A percentile compares a stretch with the other conserved stretches of the same genome.
Conservation (phyloP, 1,140 invertebrate genomes). For the Trichonephila clavata region DNA sequence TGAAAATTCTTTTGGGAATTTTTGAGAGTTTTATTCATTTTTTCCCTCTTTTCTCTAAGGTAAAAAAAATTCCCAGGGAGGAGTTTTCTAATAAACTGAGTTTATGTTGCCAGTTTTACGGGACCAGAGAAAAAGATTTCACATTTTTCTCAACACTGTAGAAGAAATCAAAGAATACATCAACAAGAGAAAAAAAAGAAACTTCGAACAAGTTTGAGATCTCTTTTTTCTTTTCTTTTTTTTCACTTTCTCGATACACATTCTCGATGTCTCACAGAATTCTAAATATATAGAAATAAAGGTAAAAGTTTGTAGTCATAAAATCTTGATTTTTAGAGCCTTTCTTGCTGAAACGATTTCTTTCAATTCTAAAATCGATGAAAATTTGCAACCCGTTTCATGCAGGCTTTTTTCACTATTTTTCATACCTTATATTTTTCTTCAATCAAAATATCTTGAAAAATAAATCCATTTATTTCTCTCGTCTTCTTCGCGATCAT, state of each 20-base stretch:
- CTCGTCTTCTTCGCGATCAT: too few species aligned
- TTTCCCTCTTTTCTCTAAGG: neutral
- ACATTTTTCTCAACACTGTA: neutral
- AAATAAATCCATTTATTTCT: neutral
- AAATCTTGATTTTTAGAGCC: constrained; percentile 19
- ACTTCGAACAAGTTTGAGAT: neutral
- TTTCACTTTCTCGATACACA: neutral
- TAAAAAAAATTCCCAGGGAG: neutral
- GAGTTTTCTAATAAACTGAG: constrained; percentile 35
- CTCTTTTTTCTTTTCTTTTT: neutral
- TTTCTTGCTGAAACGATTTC: neutral
- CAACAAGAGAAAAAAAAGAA: neutral
- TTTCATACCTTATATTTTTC: neutral
- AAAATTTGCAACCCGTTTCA: neutral
- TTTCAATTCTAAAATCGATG: neutral
- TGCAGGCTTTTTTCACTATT: neutral
- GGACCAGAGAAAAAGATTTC: constrained; percentile 4
- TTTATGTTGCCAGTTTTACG: constrained; percentile 38
- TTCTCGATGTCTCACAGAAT: constrained; percentile 12
- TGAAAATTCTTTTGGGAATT: neutral
- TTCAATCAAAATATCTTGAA: neutral
- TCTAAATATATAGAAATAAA: neutral
- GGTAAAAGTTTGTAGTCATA: constrained; percentile 33
- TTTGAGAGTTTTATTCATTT: neutral
- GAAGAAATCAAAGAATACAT: neutral